Evolutionary conservation across 2,888 invertebrate species (phyloP).

Genomic region (Drosophila subquinaria): DNA sequence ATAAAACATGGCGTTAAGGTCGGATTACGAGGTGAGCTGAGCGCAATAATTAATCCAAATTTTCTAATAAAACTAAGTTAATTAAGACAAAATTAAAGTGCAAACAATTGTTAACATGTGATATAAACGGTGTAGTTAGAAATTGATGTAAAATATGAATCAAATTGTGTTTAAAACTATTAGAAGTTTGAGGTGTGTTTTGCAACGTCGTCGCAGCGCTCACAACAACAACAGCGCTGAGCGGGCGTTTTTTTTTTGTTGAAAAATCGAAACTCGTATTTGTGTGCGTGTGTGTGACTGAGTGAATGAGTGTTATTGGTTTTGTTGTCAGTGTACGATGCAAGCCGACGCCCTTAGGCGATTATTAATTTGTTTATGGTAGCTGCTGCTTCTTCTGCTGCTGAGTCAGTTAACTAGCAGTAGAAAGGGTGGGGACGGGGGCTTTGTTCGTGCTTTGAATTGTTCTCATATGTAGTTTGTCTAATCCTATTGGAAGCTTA

Average conservation of each 20-base stretch:
- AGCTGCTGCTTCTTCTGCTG: slow-evolving; percentile 19
- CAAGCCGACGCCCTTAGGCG: slow-evolving; percentile 78
- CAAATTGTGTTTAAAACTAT: slow-evolving; percentile 16
- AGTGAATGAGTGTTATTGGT: slow-evolving; percentile 57
- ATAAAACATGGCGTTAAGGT: slow-evolving; percentile 84
- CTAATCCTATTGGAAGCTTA: slow-evolving; percentile 49
- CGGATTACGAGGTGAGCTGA: slow-evolving; percentile 85
- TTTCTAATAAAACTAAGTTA: slow-evolving; percentile 63
- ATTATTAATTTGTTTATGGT: slow-evolving; percentile 65
- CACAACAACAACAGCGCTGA: slow-evolving; percentile 50
- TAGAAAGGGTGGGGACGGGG: slow-evolving; percentile 25
- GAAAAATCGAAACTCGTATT: slow-evolving; percentile 70
- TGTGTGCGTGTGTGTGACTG: slow-evolving; percentile 27
- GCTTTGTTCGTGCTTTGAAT: slow-evolving; percentile 12
- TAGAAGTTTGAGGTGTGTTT: slow-evolving; percentile 46
- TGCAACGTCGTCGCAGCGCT: slow-evolving; percentile 39
- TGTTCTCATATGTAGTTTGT: slow-evolving; percentile 10
- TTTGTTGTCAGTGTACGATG: slow-evolving; percentile 59
- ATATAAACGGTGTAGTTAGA: slow-evolving; percentile 11
- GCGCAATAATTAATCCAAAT: slow-evolving; percentile 66
- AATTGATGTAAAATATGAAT: slow-evolving; percentile 14
- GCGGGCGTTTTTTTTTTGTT: slow-evolving; percentile 71
- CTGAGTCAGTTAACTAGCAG: slow-evolving; percentile 26
- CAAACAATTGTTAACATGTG: slow-evolving; percentile 66
- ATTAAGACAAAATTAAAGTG: slow-evolving; percentile 59